These are phyloP conservation scores for Pollenia labialis DNA, from an alignment of 2,888 invertebrate genomes.

Conservation along the genomic window DNA sequence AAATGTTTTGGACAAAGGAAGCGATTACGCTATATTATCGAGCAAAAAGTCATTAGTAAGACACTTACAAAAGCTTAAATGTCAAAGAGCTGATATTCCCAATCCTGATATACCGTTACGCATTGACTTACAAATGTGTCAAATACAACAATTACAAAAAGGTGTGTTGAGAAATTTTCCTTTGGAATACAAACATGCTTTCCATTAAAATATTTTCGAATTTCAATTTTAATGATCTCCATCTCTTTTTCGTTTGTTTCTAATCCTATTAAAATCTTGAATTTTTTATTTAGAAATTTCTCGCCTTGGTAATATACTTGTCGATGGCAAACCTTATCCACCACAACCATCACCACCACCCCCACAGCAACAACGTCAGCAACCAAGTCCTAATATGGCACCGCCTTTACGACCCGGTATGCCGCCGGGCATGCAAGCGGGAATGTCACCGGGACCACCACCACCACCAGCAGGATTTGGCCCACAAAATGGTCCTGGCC, in stretches of 20 bases:
- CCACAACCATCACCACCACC: slow-evolving; percentile 84
- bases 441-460: slow-evolving; percentile 81
- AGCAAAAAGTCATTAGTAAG: slow-evolving; percentile 91
- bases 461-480: slow-evolving; percentile 78
- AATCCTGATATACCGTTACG: slow-evolving; percentile 95
- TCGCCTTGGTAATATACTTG: slow-evolving; percentile 91
- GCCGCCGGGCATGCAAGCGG: slow-evolving; percentile 82
- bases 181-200: slow-evolving; percentile 1
- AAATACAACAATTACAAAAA: slow-evolving; percentile 91
- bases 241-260: too few relatives aligned
- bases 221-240: too few relatives aligned
- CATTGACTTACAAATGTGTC: slow-evolving; percentile 91
- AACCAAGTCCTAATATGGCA: slow-evolving; percentile 84
- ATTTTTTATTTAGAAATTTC: slow-evolving; percentile 86
- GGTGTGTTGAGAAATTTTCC: slow-evolving; percentile 84
- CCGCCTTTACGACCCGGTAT: slow-evolving; percentile 82
- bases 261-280: background rate
- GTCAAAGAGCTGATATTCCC: slow-evolving; percentile 93
- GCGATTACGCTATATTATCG: slow-evolving; percentile 93
- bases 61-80: slow-evolving; percentile 92
- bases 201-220: background rate
- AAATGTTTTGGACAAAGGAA: slow-evolving; percentile 90
- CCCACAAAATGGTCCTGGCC: slow-evolving; percentile 83
- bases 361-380: slow-evolving; percentile 78
- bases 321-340: slow-evolving; percentile 92